Conservation (phyloP, 2,113 vertebrate genomes). For the Puffinus mauretanicus region DNA sequence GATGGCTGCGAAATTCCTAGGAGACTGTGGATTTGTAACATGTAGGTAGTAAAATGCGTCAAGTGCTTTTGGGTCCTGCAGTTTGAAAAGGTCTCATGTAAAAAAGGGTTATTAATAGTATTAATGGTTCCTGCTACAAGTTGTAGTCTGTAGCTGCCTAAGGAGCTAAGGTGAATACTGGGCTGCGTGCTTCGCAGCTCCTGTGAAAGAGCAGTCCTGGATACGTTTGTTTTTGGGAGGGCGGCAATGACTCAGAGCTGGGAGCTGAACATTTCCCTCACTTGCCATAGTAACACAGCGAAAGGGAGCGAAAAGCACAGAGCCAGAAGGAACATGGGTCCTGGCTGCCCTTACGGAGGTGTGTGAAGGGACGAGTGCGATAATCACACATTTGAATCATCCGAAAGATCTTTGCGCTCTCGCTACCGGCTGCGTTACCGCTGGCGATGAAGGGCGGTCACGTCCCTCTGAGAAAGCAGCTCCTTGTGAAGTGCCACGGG, state of each 20-base stretch:
- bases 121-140: background rate
- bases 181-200: background rate
- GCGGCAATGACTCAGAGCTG: background rate
- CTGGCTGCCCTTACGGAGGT: background rate
- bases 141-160: background rate
- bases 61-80: background rate
- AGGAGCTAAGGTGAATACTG: background rate
- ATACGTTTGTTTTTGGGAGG: background rate
- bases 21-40: background rate
- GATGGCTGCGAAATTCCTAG: background rate
- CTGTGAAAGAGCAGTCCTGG: background rate
- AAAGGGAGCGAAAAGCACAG: background rate
- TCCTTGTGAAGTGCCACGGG: accelerated
- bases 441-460: accelerated
- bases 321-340: background rate
- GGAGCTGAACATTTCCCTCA: background rate
- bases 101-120: background rate
- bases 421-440: accelerated
- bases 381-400: conserved; percentile 20
- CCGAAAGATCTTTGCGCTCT: background rate
- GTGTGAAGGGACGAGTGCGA: background rate
- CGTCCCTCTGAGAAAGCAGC: accelerated
- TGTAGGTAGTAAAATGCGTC: background rate
- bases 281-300: background rate
- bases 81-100: conserved; percentile 8